Base-by-base conservation (phyloP, 2,113 vertebrate species). In the Psilopogon haemacephalus region DNA sequence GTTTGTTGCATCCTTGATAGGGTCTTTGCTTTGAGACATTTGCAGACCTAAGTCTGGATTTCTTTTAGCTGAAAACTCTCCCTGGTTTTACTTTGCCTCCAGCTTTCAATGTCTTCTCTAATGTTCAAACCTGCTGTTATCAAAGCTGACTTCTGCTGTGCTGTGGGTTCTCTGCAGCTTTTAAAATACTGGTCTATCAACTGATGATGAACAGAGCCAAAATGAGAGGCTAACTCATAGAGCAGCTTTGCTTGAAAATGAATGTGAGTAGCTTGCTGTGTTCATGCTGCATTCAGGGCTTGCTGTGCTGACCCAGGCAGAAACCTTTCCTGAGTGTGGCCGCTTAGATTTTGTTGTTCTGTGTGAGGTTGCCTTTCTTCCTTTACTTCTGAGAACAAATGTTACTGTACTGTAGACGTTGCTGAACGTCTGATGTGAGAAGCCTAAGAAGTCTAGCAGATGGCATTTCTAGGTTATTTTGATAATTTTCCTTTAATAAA, bases 381-480 rank as follows among this genome's bases (percentile, higher is more conserved):
- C 5, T 35, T 68, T 78, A 1, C 26, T 59, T 64, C 37, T 80
- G 69, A 85, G 88, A 73, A 73, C 54, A 90, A 62, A 27, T 26
- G 32, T 63, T 74, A 23, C 33, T 72, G 82, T 83, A 46, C 27
- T 32, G 32, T 63, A 67, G 50, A 32, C 76, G 12, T 35, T 75
- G 56, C 19, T 86, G 50, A 86, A 67, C 55, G 73, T 65, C 19
- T 67, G 79, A 63, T 52, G 68, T 33, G 24, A 7, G 38, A 52
- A 83, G 71, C 55, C 54, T 70, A 5, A 72, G 55, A 32, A 52
- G 26, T 50, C 50, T 71, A 56, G 38, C 35, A 67, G 48, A 32
- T 82, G 78, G 63, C 37, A 23, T 48, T 95, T 93, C 46, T 80
- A 44, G 60, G 72, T 87, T 73, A 67, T 69, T 59, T 90, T 91